Base-by-base conservation (phyloP, 1,140 invertebrate genomes). In the Panagrolaimus sp. region DNA sequence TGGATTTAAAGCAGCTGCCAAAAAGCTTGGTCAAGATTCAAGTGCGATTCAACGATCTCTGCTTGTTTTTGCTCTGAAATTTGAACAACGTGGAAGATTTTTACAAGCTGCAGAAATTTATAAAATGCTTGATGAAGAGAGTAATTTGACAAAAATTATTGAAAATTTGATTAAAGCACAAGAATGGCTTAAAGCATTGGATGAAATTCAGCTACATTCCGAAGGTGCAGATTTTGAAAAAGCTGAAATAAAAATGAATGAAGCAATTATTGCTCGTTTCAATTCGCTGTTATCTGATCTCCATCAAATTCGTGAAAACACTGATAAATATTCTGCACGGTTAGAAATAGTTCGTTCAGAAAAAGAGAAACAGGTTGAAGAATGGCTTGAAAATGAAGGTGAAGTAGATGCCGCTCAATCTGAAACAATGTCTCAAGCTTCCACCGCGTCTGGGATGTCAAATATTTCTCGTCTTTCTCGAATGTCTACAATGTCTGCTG, bases 391-490 rank as follows among this genome's bases (percentile, higher is more conserved):
- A 51, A 72, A 63, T 48, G 76, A 74, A 42, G 75, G 73, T 45
- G 73, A 74, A 14, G 71, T 75, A 42, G 74, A 72, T 48, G 75
- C 38, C 14, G 74, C 74, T 14, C 87, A 91, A 70, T 87, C 86
- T 72, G 91, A 92, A 83, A 82, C 91, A 38, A 87, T 90, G 68
- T 92, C 91, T 23, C 91, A 92, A 72, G 89, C 89, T 23, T 90
- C 87, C 31, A 92, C 90, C 79, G 67, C 69, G 31, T 85, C 87
- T 66, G 88, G 88, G n/a, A 80, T 78, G 8, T 71, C 70, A 13
- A 51, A 16, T 16, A 53, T 70, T 5, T 79, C 74, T 13, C 62
- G 69, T 20, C 9, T 66, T 38, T 80, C 75, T 14, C 25, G 65
- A 63, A 42, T 75, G 47, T 80, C 78, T 9, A 38, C 23, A 38